Base-by-base conservation (phyloP, 2,113 vertebrate species). In the Rhipidura dahli region DNA sequence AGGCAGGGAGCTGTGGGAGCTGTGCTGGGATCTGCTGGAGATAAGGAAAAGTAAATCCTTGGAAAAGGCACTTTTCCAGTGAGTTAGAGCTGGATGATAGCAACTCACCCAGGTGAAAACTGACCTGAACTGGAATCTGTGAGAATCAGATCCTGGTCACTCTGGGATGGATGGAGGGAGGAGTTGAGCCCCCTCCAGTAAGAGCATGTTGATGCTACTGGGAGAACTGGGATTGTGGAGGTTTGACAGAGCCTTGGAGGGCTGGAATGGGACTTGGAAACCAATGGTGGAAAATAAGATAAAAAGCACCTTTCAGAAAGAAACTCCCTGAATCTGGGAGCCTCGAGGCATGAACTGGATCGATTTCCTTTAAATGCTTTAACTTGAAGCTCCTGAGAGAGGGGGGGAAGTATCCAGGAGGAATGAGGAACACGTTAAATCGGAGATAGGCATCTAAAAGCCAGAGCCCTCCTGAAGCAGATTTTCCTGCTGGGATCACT, bases 401-500 rank as follows among this genome's bases (percentile, higher is more conserved):
- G 28, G 31, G 45, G 4, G 5, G 7, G 18, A 83, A 14, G 30
- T 63, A 59, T 94, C 66, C 33, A 68, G 51, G 73, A 93, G 82
- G 91, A 94, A 94, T 91, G 95, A 97, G 93, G 87, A 94, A 91
- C 81, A 94, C 0, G 0, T 33, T 65, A 22, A 39, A 17, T 15
- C 70, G 56, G 66, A 95, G 94, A 96, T 96, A 92, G 0, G 4
- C 21, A 92, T 95, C 91, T 91, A 10, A 59, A 82, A 79, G 6
- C 11, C 87, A 85, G 86, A 95, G 70, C 50, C 84, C 84, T 94
- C 93, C 84, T 47, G 49, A 83, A 93, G 82, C 5, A 89, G 84
- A 70, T 91, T 76, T 91, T 64, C 72, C 84, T 93, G 45, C 82
- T 94, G 92, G 89, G 88, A 45, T 95, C 91, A 87, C 75, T 95